These are phyloP conservation scores for Calameuta filiformis DNA, from an alignment of 2,888 invertebrate genomes.

Conservation along the genomic window DNA sequence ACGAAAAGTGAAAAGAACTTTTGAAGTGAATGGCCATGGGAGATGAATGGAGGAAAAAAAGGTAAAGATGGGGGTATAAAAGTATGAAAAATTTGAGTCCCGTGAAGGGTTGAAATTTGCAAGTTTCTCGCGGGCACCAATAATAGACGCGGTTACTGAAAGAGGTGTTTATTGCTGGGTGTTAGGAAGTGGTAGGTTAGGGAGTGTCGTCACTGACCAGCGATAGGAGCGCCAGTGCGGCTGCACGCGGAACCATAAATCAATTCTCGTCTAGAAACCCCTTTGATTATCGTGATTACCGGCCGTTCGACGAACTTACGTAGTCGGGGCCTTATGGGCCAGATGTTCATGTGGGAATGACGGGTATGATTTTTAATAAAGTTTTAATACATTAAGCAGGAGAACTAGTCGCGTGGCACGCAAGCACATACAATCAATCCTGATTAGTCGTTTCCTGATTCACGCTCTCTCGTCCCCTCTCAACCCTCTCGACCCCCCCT, in stretches of 20 bases:
- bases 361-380: conserved; percentile 42
- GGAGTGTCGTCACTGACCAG: not conserved
- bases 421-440: conserved; percentile 25
- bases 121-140: not conserved
- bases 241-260: conserved; percentile 3
- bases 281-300: conserved; percentile 7
- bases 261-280: conserved; percentile 3
- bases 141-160: not conserved
- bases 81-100: conserved; percentile 1
- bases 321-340: conserved; percentile 28
- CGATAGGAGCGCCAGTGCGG: not conserved
- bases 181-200: not conserved
- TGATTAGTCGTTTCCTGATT: conserved; percentile 20
- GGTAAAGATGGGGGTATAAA: not conserved
- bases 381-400: conserved; percentile 42
- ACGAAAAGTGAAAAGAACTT: not conserved
- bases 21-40: not conserved
- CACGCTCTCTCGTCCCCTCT: conserved; percentile 23
- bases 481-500: conserved; percentile 15
- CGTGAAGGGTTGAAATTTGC: not conserved
- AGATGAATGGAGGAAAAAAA: not conserved
- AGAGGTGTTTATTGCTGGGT: not conserved
- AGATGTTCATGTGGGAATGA: conserved; percentile 33
- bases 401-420: conserved; percentile 40
- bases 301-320: not conserved